phyloP scores from a whole-genome alignment of 2,797 vertebrate genomes.

The Lithobates pipiens region DNA sequence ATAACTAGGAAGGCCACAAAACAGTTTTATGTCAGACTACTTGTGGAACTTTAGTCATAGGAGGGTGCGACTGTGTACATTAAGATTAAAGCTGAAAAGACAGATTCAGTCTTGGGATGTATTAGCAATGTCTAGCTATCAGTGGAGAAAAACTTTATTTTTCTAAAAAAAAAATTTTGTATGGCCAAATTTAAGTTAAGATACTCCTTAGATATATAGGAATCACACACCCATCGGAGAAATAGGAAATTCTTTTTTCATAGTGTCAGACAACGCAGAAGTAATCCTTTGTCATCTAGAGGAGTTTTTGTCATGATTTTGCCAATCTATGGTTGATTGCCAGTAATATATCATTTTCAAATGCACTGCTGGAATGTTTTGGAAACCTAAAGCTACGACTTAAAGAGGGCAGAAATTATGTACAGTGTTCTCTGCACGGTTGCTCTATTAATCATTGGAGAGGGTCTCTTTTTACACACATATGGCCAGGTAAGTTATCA shows the following conservation, averaged over 20 bases:
- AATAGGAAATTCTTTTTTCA: neutral
- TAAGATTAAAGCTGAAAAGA: slow-evolving; percentile 7
- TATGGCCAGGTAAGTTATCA: neutral
- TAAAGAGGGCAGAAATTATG: neutral
- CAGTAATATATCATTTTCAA: too few species aligned
- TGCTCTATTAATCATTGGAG: neutral
- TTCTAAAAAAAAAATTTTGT: neutral
- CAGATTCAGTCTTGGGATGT: neutral
- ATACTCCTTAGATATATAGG: neutral
- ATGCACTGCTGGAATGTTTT: neutral
- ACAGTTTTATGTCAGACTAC: slow-evolving; percentile 11
- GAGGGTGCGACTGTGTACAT: slow-evolving; percentile 35
- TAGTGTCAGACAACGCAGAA: neutral
- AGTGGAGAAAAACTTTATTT: neutral
- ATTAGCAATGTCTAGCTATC: neutral
- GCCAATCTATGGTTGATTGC: neutral
- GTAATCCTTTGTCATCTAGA: neutral
- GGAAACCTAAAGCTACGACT: neutral
- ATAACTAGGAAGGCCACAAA: slow-evolving; percentile 34
- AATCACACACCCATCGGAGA: neutral
- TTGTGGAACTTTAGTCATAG: slow-evolving; percentile 50
- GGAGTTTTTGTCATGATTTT: neutral
- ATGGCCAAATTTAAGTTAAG: neutral
- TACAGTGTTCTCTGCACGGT: neutral
- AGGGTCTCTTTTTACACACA: neutral